Evolutionary conservation across 2,113 vertebrate species (phyloP), one percentile per base, ranked within the genome.

Genomic region (Sinocyclocheilus grahami): DNA sequence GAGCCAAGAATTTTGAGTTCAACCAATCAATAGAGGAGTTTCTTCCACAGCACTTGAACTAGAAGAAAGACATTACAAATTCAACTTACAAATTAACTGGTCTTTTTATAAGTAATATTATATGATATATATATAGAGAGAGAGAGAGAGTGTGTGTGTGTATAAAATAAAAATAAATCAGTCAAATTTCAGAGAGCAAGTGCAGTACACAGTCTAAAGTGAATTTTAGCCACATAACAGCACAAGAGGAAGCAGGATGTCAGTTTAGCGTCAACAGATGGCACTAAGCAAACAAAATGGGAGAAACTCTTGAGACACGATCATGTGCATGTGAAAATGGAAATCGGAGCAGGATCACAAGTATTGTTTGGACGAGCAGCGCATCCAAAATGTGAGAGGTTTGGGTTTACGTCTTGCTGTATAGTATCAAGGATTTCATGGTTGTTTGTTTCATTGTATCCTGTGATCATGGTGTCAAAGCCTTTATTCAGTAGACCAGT

Each of bases 11-110:
- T 55, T 0, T 1, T 1, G 91, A 90, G 18, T 0, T 0, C 0
- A 0, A 78, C 97, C 97, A 98, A 82, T 98, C 97, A 0, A 85
- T 42, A 30, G 94, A 94, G 39, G 90, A 93, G 75, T 82, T 85
- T 8, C 88, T 89, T 0, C 97, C 97, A 0, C 97, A 98, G 93
- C 97, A 98, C 0, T 89, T 7, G 83, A 95, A 87, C 97, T 98
- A 87, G 0, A 88, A 78, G 42, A 58, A 76, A 82, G 14, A 65
- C 30, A 69, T 33, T 67, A 67, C 3, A 65, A 78, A n/a, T 22
- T 30, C 33, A 67, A 30, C n/a, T 27, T 82, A 42, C 39, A 42
- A 7, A 42, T 8, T 55, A 55, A 5, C 53, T 55, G 53, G 14
- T 53, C 51, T 16, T 53, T 13, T 51, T 13, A 12, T 51, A 13